Percentiles rank a stretch among this genome's conserved stretches.
Conservation (phyloP, 2,888 invertebrate genomes). For the Prosopocoilus inquinatus region DNA sequence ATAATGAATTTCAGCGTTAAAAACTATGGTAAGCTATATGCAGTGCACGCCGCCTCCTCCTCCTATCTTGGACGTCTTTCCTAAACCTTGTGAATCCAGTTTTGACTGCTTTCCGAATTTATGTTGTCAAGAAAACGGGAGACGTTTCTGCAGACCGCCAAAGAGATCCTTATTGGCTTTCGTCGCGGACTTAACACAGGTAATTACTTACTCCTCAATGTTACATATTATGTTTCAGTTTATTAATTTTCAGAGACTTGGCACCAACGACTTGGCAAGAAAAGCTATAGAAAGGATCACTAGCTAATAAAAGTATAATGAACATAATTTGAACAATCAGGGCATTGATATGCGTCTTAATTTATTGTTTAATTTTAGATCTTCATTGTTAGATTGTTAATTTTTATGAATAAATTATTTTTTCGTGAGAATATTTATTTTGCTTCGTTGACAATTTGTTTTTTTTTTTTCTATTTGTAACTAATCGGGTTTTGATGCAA, state of each 20-base stretch:
- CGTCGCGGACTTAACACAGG: conserved; percentile 62
- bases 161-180: conserved; percentile 67
- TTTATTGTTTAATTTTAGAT: too few species aligned
- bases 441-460: too few species aligned
- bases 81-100: conserved; percentile 67
- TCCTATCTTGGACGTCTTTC: conserved; percentile 66
- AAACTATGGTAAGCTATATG: conserved; percentile 59
- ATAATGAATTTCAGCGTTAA: conserved; percentile 38
- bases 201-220: conserved; percentile 31
- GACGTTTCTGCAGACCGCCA: conserved; percentile 71
- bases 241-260: conserved; percentile 29
- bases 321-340: not conserved
- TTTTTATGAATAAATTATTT: too few species aligned
- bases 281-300: conserved; percentile 31
- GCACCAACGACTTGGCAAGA: conserved; percentile 27
- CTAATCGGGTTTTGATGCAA: too few species aligned
- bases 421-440: too few species aligned
- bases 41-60: conserved; percentile 72
- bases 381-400: too few species aligned
- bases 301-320: conserved; percentile 13
- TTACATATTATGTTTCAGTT: not conserved
- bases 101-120: conserved; percentile 78
- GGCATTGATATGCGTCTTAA: too few species aligned
- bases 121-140: conserved; percentile 74
- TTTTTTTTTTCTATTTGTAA: too few species aligned